A percentile compares a stretch with the other conserved stretches of the same genome.
phyloP scores from a whole-genome alignment of 2,797 vertebrate genomes.

The Pseudochirops corinnae region DNA sequence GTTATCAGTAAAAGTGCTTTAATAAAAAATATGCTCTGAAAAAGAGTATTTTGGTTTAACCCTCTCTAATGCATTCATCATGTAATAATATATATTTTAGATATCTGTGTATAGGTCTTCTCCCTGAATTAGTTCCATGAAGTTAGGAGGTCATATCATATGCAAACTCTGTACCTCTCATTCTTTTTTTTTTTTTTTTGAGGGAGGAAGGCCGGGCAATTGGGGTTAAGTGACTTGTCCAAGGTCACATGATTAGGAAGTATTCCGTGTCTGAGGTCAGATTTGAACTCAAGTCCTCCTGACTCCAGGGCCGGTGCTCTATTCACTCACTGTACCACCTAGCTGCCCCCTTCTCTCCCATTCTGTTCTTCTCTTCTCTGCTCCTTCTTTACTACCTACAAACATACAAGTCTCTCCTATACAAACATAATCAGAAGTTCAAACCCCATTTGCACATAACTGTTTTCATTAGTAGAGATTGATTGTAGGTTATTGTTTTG shows the following conservation, averaged over 20 bases:
- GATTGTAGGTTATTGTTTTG: not conserved
- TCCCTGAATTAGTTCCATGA: not conserved
- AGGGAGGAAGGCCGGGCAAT: too few species aligned
- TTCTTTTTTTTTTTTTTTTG: not conserved
- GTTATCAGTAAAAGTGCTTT: not conserved
- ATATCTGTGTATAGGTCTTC: not conserved
- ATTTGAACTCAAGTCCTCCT: too few species aligned
- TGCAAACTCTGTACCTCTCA: not conserved
- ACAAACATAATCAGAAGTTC: not conserved
- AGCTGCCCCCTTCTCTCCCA: not conserved
- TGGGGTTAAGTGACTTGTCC: too few species aligned
- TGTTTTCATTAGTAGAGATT: not conserved
- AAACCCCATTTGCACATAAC: not conserved
- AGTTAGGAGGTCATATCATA: not conserved
- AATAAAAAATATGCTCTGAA: not conserved
- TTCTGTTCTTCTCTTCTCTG: not conserved
- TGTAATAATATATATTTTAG: not conserved
- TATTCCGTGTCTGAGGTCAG: too few species aligned
- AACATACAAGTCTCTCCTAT: not conserved
- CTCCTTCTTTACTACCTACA: not conserved
- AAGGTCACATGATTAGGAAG: too few species aligned
- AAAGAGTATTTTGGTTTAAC: not conserved
- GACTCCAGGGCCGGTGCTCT: too few species aligned
- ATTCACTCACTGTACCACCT: too few species aligned
- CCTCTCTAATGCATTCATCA: not conserved